Evolutionary conservation across 2,113 vertebrate species (phyloP).

Genomic region (Phalacrocorax brasilianus): DNA sequence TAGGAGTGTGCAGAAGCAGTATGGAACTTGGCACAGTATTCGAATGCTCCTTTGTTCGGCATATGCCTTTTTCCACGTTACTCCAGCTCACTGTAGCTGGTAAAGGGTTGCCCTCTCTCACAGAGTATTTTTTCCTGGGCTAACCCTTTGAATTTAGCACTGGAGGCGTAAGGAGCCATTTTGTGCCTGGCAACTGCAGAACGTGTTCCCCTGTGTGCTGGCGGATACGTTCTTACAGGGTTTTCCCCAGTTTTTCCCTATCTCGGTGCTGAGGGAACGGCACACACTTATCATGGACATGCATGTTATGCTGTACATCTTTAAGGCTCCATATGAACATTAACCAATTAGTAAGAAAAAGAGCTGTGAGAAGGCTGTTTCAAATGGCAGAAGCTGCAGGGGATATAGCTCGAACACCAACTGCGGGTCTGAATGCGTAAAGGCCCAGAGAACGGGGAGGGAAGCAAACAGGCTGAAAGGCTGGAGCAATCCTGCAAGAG

Average conservation of each 20-base stretch:
- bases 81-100: background rate
- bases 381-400: slow-evolving; percentile 3
- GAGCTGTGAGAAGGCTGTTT: background rate
- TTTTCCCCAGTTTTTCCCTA: background rate
- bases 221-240: background rate
- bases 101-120: background rate
- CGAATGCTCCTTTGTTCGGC: background rate
- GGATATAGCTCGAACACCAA: background rate
- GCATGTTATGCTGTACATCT: background rate
- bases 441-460: background rate
- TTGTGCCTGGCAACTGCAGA: background rate
- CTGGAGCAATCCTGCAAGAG: background rate
- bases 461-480: background rate
- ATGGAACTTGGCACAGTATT: background rate
- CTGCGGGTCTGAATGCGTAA: background rate
- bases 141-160: background rate
- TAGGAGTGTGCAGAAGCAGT: background rate
- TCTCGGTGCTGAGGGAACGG: fast-evolving
- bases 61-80: background rate
- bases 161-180: background rate
- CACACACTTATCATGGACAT: background rate
- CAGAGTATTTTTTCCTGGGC: background rate
- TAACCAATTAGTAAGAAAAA: background rate
- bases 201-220: background rate
- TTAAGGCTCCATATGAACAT: background rate